A percentile compares a stretch with the other conserved stretches of the same genome.
These are phyloP conservation scores for Prionace glauca DNA, from an alignment of 2,797 vertebrate species.

Conservation along the genomic window DNA sequence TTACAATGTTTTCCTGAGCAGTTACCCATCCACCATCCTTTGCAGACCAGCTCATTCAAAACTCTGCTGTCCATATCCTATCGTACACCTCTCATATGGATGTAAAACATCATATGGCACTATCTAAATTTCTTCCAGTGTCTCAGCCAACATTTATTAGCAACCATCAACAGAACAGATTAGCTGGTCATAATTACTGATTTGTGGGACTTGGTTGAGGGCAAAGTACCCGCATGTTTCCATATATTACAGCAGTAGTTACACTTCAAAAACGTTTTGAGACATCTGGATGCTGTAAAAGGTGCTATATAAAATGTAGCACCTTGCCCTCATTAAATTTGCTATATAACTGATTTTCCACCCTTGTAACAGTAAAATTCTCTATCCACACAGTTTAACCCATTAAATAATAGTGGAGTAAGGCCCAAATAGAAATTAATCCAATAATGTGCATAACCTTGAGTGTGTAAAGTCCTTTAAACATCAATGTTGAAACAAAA, in stretches of 20 bases:
- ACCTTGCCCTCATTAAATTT: not conserved
- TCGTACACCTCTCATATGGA: not conserved
- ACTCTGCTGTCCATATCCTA: not conserved
- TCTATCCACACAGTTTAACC: not conserved
- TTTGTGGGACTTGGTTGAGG: not conserved
- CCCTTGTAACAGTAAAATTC: not conserved
- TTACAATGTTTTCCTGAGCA: not conserved
- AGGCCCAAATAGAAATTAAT: not conserved
- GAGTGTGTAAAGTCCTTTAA: not conserved
- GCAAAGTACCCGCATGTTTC: not conserved
- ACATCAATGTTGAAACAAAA: not conserved
- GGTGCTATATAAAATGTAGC: not conserved
- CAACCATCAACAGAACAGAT: too few species aligned
- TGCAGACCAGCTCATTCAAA: not conserved
- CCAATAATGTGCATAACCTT: not conserved
- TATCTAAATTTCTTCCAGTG: too few species aligned
- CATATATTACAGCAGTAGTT: not conserved
- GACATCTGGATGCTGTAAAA: not conserved
- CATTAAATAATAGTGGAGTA: not conserved
- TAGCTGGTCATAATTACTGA: too few species aligned
- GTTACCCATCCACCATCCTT: not conserved
- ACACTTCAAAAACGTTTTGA: not conserved
- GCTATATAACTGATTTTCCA: not conserved
- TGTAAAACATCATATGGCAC: too few species aligned
- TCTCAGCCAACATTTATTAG: too few species aligned